phyloP scores from a whole-genome alignment of 2,888 invertebrate genomes.

The Drosophila hawaiiensis region DNA sequence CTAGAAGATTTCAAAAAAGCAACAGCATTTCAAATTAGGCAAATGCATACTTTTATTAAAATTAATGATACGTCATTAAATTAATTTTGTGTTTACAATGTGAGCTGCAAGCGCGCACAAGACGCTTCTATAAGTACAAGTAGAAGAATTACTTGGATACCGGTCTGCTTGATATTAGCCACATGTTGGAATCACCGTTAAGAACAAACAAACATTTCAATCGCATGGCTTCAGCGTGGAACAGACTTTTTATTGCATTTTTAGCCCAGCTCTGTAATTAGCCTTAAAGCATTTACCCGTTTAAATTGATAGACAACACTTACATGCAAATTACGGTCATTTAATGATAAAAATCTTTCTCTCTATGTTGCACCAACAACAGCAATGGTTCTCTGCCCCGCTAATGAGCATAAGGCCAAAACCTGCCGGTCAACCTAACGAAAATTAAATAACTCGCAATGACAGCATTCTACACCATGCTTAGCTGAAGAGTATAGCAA shows the following conservation, averaged over 20 bases:
- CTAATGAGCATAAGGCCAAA: conserved; percentile 56
- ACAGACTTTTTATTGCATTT: conserved; percentile 74
- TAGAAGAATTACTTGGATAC: conserved; percentile 22
- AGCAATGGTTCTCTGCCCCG: conserved; percentile 57
- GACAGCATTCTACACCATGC: conserved; percentile 29
- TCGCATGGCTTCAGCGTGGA: conserved; percentile 65
- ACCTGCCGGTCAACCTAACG: conserved; percentile 23
- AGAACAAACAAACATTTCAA: conserved; percentile 34
- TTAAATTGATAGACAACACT: conserved; percentile 80
- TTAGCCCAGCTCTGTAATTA: conserved; percentile 71
- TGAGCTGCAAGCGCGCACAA: conserved; percentile 53
- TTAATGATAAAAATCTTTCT: conserved; percentile 67
- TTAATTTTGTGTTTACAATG: conserved; percentile 79
- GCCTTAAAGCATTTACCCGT: conserved; percentile 76
- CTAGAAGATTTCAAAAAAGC: conserved; percentile 68
- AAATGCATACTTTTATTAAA: conserved; percentile 78
- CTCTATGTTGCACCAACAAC: conserved; percentile 5
- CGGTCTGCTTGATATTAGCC: conserved; percentile 17
- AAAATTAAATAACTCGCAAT: conserved; percentile 63
- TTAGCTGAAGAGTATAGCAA: conserved; percentile 20
- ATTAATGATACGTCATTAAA: conserved; percentile 80
- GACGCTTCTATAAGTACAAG: conserved; percentile 15
- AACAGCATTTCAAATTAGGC: conserved; percentile 57
- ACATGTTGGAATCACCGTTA: conserved; percentile 50
- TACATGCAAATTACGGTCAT: conserved; percentile 79